phyloP scores from a whole-genome alignment of 1,140 invertebrate genomes.

The Calycopis cecrops region DNA sequence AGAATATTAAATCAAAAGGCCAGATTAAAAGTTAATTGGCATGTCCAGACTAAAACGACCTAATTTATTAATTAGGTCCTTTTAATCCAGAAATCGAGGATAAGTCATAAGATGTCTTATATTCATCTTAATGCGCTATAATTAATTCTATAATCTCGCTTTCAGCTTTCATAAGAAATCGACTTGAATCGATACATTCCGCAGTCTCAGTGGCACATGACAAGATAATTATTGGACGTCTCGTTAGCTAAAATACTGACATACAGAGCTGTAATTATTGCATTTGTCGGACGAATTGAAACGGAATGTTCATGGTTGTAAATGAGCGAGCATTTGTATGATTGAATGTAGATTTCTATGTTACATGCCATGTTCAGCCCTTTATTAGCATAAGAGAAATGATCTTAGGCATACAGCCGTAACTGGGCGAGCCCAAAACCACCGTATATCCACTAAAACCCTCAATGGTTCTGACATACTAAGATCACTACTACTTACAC shows the following conservation, averaged over 20 bases:
- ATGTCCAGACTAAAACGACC: no score
- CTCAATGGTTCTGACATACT: no score
- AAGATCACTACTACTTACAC: no score
- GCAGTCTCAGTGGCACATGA: constrained; percentile 3
- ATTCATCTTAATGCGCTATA: neutral
- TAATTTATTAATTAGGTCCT: neutral
- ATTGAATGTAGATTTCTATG: no score
- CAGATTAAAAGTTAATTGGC: no score
- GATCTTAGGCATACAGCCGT: neutral
- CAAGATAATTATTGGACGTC: neutral
- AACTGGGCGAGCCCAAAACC: no score
- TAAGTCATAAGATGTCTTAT: neutral
- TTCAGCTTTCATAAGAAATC: constrained; percentile 7
- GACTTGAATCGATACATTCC: neutral
- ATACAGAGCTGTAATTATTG: neutral
- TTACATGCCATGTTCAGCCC: no score
- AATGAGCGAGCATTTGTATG: neutral
- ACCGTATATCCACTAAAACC: no score
- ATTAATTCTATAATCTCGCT: neutral
- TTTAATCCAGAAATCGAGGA: no score
- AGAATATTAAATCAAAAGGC: no score
- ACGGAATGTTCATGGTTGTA: neutral
- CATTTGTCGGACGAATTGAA: neutral
- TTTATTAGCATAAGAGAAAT: no score
- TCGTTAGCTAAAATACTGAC: neutral